Percentiles rank a stretch among this genome's conserved stretches.
phyloP scores from a whole-genome alignment of 2,888 invertebrate species.

The Epiperipatus broadwayi region DNA sequence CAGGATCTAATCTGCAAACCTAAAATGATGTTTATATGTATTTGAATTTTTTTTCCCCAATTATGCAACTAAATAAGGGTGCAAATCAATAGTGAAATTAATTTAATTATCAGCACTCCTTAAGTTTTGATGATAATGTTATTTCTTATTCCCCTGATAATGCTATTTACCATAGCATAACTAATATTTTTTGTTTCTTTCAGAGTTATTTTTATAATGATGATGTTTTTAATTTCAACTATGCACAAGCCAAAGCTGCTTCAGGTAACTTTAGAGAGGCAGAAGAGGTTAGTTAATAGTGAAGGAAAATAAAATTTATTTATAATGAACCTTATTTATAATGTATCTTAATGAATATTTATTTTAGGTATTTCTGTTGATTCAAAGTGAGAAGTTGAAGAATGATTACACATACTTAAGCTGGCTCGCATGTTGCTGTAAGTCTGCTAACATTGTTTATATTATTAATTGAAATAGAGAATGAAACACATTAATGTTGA shows the following conservation, averaged over 20 bases:
- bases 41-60: too few relatives aligned
- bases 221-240: constrained; percentile 69
- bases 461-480: too few relatives aligned
- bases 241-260: constrained; percentile 75
- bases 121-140: too few relatives aligned
- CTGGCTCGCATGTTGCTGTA: constrained; percentile 62
- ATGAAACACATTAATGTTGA: too few relatives aligned
- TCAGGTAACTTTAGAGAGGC: constrained; percentile 84
- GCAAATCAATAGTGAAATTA: too few relatives aligned
- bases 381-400: constrained; percentile 61
- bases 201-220: constrained; percentile 74
- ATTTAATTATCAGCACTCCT: too few relatives aligned
- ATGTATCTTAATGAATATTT: constrained; percentile 3
- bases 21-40: too few relatives aligned
- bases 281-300: constrained; percentile 43
- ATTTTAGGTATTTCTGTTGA: constrained; percentile 45
- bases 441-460: too few relatives aligned
- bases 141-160: too few relatives aligned
- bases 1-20: too few relatives aligned
- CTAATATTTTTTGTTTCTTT: constrained; percentile 15
- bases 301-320: not conserved
- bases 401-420: constrained; percentile 69
- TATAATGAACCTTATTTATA: not conserved
- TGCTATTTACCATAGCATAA: too few relatives aligned
- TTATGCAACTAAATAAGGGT: too few relatives aligned